These are phyloP conservation scores for Dryobota labecula DNA, from an alignment of 2,888 invertebrate species.

Conservation along the genomic window DNA sequence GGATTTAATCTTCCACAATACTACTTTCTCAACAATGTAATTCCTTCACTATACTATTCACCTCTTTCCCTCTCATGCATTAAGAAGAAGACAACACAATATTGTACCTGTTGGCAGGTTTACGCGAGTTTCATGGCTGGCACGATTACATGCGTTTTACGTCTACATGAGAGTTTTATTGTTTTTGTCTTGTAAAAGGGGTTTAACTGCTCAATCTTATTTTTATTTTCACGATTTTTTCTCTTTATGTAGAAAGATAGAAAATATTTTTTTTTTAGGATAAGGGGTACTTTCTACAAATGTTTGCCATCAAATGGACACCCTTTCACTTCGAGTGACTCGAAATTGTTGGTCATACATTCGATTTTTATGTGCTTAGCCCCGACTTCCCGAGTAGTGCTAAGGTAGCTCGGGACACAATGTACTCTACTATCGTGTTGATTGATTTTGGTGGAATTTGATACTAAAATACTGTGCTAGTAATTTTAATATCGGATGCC, in stretches of 20 bases:
- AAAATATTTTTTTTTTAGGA: not conserved
- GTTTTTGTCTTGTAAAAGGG: slow-evolving; percentile 59
- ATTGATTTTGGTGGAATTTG: not conserved
- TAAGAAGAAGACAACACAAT: slow-evolving; percentile 22
- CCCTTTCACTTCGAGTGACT: not conserved
- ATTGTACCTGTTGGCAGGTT: slow-evolving; percentile 55
- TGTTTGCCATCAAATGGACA: slow-evolving; percentile 9
- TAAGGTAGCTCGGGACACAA: not conserved
- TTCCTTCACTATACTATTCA: slow-evolving; percentile 10
- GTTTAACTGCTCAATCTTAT: slow-evolving; percentile 60
- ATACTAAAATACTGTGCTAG: not conserved
- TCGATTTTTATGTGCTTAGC: not conserved
- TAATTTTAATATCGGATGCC: slow-evolving; percentile 11
- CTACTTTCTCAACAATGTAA: slow-evolving; percentile 23
- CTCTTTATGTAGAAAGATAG: slow-evolving; percentile 18
- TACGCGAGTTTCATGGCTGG: slow-evolving; percentile 52
- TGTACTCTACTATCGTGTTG: not conserved
- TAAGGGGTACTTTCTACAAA: not conserved
- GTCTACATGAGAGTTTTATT: slow-evolving; percentile 56
- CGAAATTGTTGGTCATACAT: not conserved
- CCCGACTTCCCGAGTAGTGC: not conserved
- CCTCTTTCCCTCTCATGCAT: slow-evolving; percentile 30
- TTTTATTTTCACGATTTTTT: slow-evolving; percentile 44
- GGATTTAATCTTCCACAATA: slow-evolving; percentile 24
- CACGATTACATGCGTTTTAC: slow-evolving; percentile 60